These are phyloP conservation scores for Campoplex nolae DNA, from an alignment of 2,888 invertebrate species.

Conservation along the genomic window DNA sequence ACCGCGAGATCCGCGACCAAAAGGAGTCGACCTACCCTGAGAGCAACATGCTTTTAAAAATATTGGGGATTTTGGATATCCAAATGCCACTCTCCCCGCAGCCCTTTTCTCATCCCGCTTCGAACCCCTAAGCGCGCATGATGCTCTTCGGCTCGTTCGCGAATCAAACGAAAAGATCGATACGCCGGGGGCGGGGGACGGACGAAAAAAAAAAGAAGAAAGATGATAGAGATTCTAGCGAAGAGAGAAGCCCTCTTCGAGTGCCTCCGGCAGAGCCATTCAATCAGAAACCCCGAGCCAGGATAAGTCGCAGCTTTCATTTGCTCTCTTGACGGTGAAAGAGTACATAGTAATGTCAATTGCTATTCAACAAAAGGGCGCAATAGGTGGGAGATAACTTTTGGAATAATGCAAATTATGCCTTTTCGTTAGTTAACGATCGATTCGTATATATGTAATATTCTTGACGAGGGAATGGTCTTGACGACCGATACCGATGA, in stretches of 20 bases:
- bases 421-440: constrained; percentile 35
- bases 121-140: neutral
- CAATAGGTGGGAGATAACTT: constrained; percentile 25
- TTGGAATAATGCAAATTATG: constrained; percentile 56
- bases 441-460: neutral
- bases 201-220: constrained; percentile 11
- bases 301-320: constrained; percentile 82
- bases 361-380: constrained; percentile 28
- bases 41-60: constrained; percentile 83
- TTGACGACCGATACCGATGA: constrained; percentile 74
- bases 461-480: constrained; percentile 48
- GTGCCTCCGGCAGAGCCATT: constrained; percentile 83
- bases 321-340: constrained; percentile 72
- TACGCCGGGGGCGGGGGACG: constrained; percentile 16
- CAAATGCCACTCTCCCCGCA: constrained; percentile 70
- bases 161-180: constrained; percentile 72
- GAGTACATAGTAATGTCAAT: constrained; percentile 39
- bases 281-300: constrained; percentile 81
- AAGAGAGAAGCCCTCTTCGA: constrained; percentile 72
- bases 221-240: constrained; percentile 49
- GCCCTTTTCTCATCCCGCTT: constrained; percentile 71
- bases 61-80: constrained; percentile 84
- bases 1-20: constrained; percentile 52
- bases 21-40: constrained; percentile 55
- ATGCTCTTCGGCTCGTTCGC: constrained; percentile 68